phyloP scores from a whole-genome alignment of 23 tunicate species.

The Clavelina lepadiformis region DNA sequence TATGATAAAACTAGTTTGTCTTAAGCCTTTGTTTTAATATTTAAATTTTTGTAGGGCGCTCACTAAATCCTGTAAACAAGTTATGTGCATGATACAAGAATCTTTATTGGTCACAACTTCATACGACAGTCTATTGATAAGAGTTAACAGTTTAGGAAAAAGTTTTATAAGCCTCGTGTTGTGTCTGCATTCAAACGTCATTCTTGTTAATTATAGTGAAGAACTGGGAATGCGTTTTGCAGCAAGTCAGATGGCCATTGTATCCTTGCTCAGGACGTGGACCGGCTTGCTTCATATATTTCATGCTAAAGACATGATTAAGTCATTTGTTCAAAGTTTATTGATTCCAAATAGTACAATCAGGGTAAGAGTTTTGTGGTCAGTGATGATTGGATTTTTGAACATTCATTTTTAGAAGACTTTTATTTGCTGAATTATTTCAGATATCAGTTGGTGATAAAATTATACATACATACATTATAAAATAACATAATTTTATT shows the following conservation, averaged over 20 bases:
- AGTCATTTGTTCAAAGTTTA: slow-evolving; percentile 54
- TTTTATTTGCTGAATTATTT: too few relatives aligned
- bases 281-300: slow-evolving; percentile 60
- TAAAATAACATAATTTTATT: background rate
- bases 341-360: slow-evolving; percentile 35
- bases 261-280: slow-evolving; percentile 78
- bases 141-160: too few relatives aligned
- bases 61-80: too few relatives aligned
- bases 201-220: slow-evolving; percentile 36
- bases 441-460: too few relatives aligned
- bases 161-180: too few relatives aligned
- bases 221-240: slow-evolving; percentile 70
- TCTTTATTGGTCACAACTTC: slow-evolving; percentile 2
- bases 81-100: too few relatives aligned
- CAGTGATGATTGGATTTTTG: background rate
- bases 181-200: too few relatives aligned
- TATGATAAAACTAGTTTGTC: too few relatives aligned
- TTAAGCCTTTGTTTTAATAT: too few relatives aligned
- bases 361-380: slow-evolving; percentile 20
- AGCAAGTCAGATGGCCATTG: slow-evolving; percentile 85
- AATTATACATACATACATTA: too few relatives aligned
- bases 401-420: background rate
- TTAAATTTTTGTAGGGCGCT: too few relatives aligned
- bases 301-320: slow-evolving; percentile 45
- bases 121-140: too few relatives aligned